Evolutionary conservation across 2,797 vertebrate genomes (phyloP), one percentile per base, ranked within the genome.

Genomic region (Clarias fuscus): DNA sequence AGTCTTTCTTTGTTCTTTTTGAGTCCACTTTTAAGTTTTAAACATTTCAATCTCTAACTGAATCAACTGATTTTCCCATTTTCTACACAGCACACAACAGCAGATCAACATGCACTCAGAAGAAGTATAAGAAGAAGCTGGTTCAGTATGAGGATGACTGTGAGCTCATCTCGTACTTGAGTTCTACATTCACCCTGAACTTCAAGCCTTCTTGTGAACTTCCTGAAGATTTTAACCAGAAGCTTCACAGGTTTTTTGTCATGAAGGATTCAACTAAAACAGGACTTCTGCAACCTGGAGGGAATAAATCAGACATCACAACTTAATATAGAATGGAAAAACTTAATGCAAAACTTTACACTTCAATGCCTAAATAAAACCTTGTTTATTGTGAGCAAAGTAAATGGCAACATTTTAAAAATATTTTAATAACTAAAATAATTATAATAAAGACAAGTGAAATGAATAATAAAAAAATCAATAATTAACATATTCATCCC

Each of bases 101-200:
- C 79, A 96, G 93, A 91, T 93, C 95, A 3, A 95, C 94, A 82
- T 93, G 93, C 30, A 87, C 88, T 83, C 93, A 94, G 56, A 93
- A 94, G 87, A 95, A 91, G 89, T 98, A 97, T 93, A 97, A 93
- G 91, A 48, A 48, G 43, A 96, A 96, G 89, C 93, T 99, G 93
- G 93, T 94, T 20, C 88, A 86, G 80, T 99, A 98, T 90, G 58
- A 95, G 89, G 96, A 98, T 86, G 93, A 92, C 88, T 99, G 98
- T 93, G 94, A 94, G 40, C 98, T 99, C 85, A 92, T 99, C 83
- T 93, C 95, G 15, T 97, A 97, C 92, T 93, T 99, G 84, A 94
- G 93, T 79, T 89, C 93, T 77, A 93, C 90, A 81, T 97, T 99
- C 97, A 94, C 90, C 4, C 92, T 87, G 62, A 94, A 92, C 1